Base-by-base conservation (phyloP, 2,888 invertebrate genomes). In the Ophion ellenae region DNA sequence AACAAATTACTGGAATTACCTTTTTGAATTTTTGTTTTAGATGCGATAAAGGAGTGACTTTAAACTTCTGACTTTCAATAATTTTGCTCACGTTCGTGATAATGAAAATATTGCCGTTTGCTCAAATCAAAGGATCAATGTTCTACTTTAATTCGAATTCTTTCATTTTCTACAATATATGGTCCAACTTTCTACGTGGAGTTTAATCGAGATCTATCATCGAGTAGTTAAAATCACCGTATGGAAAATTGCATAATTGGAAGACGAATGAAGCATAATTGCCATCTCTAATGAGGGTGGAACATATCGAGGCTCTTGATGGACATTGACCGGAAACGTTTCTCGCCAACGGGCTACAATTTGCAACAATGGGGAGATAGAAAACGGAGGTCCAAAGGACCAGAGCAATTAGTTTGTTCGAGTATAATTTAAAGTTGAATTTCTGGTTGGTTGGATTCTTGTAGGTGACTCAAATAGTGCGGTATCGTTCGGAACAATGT, bases 381-480 rank as follows among this genome's bases (percentile, higher is more conserved):
- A 74, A 63, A 57, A 53, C 24, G 4, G 66, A 76, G 57, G 4
- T n/a, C 7, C 17, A 17, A 17, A 61, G 66, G 73, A 32, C 69
- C 11, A 73, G 70, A 61, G 47, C 81, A 81, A 83, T 86, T 75
- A 78, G 59, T 75, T 14, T 53, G 69, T 64, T 73, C 32, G 71
- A 61, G 53, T 66, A 36, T 20, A 75, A 20, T 10, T 47, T 47
- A 57, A 40, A 71, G 66, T 69, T 59, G 66, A 57, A 77, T 77
- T 69, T 77, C 69, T n/a, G 7, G 40, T 28, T 77, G 77, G 53
- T 53, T 70, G 6, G 64, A 78, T 86, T 74, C 57, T 70, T 45
- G 28, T 28, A 57, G 63, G 77, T 64, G 64, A 47, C 59, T 69
- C 45, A 69, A 83, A 77, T 69, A 24, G 57, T 79, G 82, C 61